Conservation (phyloP, 1,140 invertebrate species). For the Ephestia elutella region DNA sequence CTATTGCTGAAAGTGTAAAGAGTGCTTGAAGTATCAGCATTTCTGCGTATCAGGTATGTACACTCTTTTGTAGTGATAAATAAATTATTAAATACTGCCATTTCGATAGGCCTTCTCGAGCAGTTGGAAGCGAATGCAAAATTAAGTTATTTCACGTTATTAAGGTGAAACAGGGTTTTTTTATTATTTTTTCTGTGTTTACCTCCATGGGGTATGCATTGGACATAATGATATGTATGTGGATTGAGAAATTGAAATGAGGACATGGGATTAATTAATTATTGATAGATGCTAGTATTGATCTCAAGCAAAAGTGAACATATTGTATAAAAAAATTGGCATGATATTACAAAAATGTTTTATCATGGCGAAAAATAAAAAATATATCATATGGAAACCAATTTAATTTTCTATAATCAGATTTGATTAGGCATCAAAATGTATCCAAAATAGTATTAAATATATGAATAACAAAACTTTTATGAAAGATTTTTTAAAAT, state of each 20-base stretch:
- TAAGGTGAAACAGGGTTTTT: conserved; percentile 36
- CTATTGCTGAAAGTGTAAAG: conserved; percentile 50
- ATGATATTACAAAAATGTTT: too few relatives aligned
- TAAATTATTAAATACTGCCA: neutral
- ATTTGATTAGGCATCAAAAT: too few relatives aligned
- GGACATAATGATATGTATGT: neutral
- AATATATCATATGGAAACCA: too few relatives aligned
- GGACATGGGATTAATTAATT: neutral
- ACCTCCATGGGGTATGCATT: neutral
- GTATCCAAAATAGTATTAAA: too few relatives aligned
- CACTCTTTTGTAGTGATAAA: conserved; percentile 31
- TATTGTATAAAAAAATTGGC: too few relatives aligned
- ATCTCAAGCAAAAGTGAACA: too few relatives aligned
- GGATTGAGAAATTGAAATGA: neutral
- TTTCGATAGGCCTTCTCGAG: conserved; percentile 1
- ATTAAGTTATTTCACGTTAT: neutral
- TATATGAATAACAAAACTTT: too few relatives aligned
- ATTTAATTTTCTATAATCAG: too few relatives aligned
- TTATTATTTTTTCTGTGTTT: neutral
- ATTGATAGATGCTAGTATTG: too few relatives aligned
- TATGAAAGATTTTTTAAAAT: too few relatives aligned
- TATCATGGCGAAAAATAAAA: too few relatives aligned
- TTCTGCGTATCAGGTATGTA: conserved; percentile 57
- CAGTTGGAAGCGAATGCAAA: conserved; percentile 4
- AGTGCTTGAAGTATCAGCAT: conserved; percentile 50